These are phyloP conservation scores for Augochlorella aurata DNA, from an alignment of 2,888 invertebrate species.

Conservation along the genomic window DNA sequence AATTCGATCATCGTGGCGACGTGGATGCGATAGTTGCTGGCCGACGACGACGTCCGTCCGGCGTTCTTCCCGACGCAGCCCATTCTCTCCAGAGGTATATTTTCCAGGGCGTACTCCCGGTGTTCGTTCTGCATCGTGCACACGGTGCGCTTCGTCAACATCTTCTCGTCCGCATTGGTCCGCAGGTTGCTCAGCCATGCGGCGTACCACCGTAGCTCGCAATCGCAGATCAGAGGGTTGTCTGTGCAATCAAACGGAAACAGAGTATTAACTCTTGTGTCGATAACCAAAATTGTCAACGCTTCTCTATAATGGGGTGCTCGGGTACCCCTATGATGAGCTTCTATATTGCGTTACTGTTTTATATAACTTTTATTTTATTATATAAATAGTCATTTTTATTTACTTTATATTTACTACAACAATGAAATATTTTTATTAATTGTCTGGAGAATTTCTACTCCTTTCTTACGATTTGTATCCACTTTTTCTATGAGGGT, in stretches of 20 bases:
- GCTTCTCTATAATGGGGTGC: no score
- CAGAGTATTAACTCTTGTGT: no score
- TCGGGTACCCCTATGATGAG: no score
- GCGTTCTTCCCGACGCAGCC: constrained; percentile 88
- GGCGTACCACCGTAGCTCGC: constrained; percentile 94
- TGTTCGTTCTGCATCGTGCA: constrained; percentile 92
- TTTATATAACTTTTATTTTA: no score
- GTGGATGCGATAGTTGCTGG: constrained; percentile 14
- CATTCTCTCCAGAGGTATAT: constrained; percentile 92
- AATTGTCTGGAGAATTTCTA: no score
- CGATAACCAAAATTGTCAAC: no score
- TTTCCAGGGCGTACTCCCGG: constrained; percentile 91
- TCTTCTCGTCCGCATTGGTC: constrained; percentile 93
- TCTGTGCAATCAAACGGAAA: constrained; percentile 83
- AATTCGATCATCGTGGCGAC: constrained; percentile 39
- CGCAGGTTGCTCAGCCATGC: constrained; percentile 90
- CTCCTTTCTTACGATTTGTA: no score
- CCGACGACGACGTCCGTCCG: constrained; percentile 71
- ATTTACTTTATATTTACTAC: no score
- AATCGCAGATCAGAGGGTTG: constrained; percentile 94
- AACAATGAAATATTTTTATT: no score
- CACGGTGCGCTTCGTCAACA: constrained; percentile 92
- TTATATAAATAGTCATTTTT: no score
- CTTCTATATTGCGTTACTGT: no score
- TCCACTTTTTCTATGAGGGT: no score